Evolutionary conservation across 1,140 invertebrate species (phyloP).

Genomic region (Copidosoma floridanum): DNA sequence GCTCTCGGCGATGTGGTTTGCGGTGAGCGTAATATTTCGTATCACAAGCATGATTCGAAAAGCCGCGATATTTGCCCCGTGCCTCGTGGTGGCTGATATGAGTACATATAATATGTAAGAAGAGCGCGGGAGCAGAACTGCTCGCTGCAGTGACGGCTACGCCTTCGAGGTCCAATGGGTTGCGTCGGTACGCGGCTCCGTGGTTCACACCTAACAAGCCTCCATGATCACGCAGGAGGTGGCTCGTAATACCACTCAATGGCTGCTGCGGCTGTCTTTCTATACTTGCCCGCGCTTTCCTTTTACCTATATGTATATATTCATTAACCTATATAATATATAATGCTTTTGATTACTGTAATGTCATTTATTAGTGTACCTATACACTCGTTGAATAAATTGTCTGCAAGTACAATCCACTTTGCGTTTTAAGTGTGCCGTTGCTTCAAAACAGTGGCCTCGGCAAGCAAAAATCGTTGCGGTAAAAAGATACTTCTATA

Average conservation of each 20-base stretch:
- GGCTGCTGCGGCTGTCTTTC: neutral
- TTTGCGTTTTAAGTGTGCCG: no score
- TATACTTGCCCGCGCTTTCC: neutral
- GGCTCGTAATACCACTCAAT: neutral
- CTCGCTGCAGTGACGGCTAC: slow-evolving; percentile 35
- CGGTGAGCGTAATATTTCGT: no score
- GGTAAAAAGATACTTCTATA: no score
- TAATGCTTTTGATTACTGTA: no score
- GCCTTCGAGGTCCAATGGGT: slow-evolving; percentile 49
- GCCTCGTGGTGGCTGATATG: neutral
- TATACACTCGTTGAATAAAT: no score
- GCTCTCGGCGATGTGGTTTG: no score
- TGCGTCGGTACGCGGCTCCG: slow-evolving; percentile 56
- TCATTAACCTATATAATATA: no score
- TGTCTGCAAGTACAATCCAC: no score
- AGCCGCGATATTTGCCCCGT: neutral
- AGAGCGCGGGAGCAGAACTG: slow-evolving; percentile 5
- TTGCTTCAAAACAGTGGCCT: no score
- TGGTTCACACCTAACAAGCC: slow-evolving; percentile 54
- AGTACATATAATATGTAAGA: neutral
- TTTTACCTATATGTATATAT: neutral
- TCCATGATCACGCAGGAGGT: slow-evolving; percentile 32
- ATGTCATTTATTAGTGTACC: no score
- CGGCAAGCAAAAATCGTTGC: no score
- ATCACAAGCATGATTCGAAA: neutral